These are phyloP conservation scores for Hipparchia sbordonii DNA, from an alignment of 2,888 invertebrate genomes.

Conservation along the genomic window DNA sequence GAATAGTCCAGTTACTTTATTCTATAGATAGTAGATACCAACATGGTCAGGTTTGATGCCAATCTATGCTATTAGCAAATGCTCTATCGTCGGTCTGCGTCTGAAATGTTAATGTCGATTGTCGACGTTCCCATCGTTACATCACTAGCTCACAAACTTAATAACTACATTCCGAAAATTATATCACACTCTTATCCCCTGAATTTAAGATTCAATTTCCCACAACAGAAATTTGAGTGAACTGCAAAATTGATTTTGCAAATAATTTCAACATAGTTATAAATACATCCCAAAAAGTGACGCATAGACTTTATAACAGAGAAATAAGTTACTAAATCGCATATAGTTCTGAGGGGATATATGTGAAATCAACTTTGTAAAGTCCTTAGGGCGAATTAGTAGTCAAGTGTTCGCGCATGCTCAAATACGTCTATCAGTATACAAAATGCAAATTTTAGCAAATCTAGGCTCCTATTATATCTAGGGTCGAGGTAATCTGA, in stretches of 20 bases:
- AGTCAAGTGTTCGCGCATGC: conserved; percentile 40
- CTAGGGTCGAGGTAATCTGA: conserved; percentile 31
- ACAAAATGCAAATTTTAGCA: conserved; percentile 18
- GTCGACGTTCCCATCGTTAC: conserved; percentile 35
- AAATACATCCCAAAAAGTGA: not conserved
- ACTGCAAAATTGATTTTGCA: conserved; percentile 4
- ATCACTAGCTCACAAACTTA: conserved; percentile 22
- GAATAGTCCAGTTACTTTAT: conserved; percentile 26
- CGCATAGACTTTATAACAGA: not conserved
- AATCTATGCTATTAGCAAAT: conserved; percentile 40
- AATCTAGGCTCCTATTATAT: conserved; percentile 34
- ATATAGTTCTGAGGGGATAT: not conserved
- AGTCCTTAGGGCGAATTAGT: conserved; percentile 55
- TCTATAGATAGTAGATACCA: not conserved
- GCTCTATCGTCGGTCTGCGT: conserved; percentile 41
- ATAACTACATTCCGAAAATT: not conserved
- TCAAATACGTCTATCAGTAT: conserved; percentile 26
- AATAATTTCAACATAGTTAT: conserved; percentile 4
- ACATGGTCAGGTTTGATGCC: conserved; percentile 34
- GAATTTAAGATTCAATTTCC: conserved; percentile 19
- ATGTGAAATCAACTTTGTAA: conserved; percentile 13
- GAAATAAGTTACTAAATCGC: conserved; percentile 9
- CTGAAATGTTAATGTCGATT: conserved; percentile 41
- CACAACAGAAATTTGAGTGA: not conserved
- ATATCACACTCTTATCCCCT: not conserved